Conservation (phyloP, 2,113 vertebrate genomes). For the Martes martes region DNA sequence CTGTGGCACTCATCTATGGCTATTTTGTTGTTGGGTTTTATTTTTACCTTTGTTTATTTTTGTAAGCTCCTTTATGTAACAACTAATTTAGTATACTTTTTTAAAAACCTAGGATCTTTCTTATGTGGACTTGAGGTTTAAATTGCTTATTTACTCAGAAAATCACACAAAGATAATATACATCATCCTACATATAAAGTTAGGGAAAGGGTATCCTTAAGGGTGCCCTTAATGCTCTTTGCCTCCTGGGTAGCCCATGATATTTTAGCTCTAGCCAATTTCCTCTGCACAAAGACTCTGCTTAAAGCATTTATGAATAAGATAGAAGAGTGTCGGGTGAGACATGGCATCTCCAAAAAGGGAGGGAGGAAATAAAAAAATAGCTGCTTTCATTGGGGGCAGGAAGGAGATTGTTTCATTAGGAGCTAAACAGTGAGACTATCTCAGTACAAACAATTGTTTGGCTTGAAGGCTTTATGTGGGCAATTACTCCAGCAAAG, state of each 20-base stretch:
- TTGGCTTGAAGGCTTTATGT: constrained; percentile 53
- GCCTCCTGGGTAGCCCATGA: constrained; percentile 3
- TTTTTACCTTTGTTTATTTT: background rate
- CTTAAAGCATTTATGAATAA: constrained; percentile 77
- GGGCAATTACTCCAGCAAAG: constrained; percentile 52
- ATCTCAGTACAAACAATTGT: constrained; percentile 65
- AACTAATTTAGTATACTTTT: background rate
- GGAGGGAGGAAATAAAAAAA: constrained; percentile 52
- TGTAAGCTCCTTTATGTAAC: background rate
- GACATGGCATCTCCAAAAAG: constrained; percentile 47
- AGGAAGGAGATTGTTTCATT: constrained; percentile 68
- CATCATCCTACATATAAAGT: background rate
- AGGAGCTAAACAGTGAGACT: constrained; percentile 48
- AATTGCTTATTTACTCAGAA: background rate
- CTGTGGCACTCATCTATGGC: background rate
- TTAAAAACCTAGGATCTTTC: constrained; percentile 29
- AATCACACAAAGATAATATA: constrained; percentile 8
- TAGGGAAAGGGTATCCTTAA: constrained; percentile 23
- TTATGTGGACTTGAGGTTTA: constrained; percentile 1
- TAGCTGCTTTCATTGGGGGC: constrained; percentile 70
- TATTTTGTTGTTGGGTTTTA: background rate
- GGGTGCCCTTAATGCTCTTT: constrained; percentile 13
- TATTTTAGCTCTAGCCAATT: constrained; percentile 45
- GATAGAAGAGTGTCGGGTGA: constrained; percentile 62
- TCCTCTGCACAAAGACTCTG: constrained; percentile 48